Conservation (phyloP, 2,888 invertebrate species). For the Dyspetes luteomarginatus region DNA sequence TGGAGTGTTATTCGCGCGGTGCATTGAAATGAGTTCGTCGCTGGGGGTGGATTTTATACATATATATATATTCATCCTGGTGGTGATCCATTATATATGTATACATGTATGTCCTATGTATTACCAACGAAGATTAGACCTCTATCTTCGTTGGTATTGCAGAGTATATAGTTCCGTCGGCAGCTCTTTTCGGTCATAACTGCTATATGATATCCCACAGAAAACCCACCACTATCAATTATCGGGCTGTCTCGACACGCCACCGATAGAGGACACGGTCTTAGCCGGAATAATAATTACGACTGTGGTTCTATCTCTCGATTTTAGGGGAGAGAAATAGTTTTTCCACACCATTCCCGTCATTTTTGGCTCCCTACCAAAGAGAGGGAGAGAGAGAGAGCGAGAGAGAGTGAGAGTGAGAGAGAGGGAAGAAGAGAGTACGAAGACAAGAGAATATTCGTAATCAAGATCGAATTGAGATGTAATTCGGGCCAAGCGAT, state of each 20-base stretch:
- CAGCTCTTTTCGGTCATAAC: conserved; percentile 67
- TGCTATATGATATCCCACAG: conserved; percentile 75
- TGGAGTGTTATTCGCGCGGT: conserved; percentile 61
- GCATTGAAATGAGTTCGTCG: conserved; percentile 62
- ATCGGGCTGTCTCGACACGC: conserved; percentile 61
- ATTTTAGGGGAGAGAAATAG: conserved; percentile 5
- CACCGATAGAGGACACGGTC: conserved; percentile 3
- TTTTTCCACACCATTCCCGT: conserved; percentile 6
- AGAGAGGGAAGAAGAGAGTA: no score
- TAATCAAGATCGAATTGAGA: conserved; percentile 13
- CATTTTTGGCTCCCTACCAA: not conserved
- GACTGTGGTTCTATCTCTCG: conserved; percentile 9
- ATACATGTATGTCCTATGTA: not conserved
- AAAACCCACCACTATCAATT: conserved; percentile 76
- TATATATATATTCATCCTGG: not conserved
- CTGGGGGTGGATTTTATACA: conserved; percentile 6
- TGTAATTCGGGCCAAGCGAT: conserved; percentile 1
- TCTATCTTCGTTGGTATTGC: no score
- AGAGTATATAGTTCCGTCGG: conserved; percentile 1
- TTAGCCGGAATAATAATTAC: conserved; percentile 51
- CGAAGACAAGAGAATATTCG: not conserved
- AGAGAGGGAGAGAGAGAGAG: no score
- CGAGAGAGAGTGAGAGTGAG: no score
- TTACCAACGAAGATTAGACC: no score
- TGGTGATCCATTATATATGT: not conserved